Conservation (phyloP, 2,888 invertebrate species). For the Drosophila falleni region DNA sequence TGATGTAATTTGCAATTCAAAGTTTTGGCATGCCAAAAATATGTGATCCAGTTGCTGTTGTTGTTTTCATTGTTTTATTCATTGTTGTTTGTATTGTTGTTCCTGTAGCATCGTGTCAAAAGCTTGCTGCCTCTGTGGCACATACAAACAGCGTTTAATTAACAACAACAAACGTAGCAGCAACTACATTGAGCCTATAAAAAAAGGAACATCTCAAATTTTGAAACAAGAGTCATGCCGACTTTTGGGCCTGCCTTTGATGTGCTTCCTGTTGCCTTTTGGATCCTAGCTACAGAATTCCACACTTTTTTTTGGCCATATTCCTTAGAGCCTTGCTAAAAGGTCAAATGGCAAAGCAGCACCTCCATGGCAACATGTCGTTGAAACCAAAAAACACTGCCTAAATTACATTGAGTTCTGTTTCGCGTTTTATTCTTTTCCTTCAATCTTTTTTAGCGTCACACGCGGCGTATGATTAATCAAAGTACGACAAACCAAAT, state of each 20-base stretch:
- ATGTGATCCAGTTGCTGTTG: constrained; percentile 24
- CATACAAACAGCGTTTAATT: constrained; percentile 35
- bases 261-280: constrained; percentile 25
- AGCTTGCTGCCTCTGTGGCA: constrained; percentile 9
- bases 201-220: not conserved
- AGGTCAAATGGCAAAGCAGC: constrained; percentile 22
- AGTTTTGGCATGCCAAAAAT: constrained; percentile 49
- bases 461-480: constrained; percentile 64
- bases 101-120: constrained; percentile 10
- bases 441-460: constrained; percentile 9
- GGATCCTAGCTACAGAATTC: constrained; percentile 36
- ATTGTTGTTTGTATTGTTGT: not conserved
- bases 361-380: constrained; percentile 50
- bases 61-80: not conserved
- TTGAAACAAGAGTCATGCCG: constrained; percentile 25
- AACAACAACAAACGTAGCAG: constrained; percentile 18
- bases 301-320: constrained; percentile 14
- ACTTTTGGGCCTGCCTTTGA: constrained; percentile 41
- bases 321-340: constrained; percentile 12
- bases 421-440: not conserved
- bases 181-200: not conserved
- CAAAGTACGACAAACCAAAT: constrained; percentile 20
- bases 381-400: not conserved
- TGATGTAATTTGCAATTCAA: constrained; percentile 70
- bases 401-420: constrained; percentile 24